Conservation (phyloP, 1,140 invertebrate genomes). For the Planococcus citri region DNA sequence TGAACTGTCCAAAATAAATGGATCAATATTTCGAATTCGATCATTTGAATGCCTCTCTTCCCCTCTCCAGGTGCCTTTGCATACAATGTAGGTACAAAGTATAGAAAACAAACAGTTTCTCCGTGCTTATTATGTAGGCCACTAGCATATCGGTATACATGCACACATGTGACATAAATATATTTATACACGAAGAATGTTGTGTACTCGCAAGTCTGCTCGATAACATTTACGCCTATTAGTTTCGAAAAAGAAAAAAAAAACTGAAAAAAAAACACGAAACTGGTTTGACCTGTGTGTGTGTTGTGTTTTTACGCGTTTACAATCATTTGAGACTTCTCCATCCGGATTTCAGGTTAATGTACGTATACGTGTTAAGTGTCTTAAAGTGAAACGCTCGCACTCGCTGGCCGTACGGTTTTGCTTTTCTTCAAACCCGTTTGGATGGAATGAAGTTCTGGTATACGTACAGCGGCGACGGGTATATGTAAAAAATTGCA, state of each 20-base stretch:
- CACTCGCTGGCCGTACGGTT: neutral
- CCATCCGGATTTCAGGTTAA: neutral
- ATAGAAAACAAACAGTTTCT: neutral
- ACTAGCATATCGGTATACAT: neutral
- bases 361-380: neutral
- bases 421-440: neutral
- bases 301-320: neutral
- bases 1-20: too few relatives aligned
- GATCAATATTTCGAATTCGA: too few relatives aligned
- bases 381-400: neutral
- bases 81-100: neutral
- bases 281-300: constrained; percentile 1
- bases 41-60: too few relatives aligned
- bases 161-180: neutral
- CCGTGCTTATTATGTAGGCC: neutral
- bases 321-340: neutral
- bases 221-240: neutral
- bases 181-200: neutral
- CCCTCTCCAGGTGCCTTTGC: too few relatives aligned
- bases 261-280: too few relatives aligned
- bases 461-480: neutral
- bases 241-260: neutral
- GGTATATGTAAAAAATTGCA: too few relatives aligned
- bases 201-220: neutral
- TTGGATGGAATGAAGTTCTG: neutral